Percentiles rank a stretch among this genome's conserved stretches.
phyloP scores from a whole-genome alignment of 2,888 invertebrate species.

The Cryptus armator region DNA sequence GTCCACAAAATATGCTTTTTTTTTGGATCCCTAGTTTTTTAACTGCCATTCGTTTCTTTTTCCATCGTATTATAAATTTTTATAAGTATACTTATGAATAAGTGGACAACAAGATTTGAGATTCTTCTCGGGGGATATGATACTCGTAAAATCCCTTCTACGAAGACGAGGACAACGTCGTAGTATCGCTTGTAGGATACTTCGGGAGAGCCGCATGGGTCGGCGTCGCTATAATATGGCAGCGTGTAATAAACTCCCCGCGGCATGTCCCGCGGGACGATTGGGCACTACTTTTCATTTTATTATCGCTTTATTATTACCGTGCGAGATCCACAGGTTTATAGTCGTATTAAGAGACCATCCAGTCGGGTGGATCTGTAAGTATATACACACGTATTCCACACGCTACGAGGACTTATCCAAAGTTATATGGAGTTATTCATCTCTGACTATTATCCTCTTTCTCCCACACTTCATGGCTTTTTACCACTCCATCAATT shows the following conservation, averaged over 20 bases:
- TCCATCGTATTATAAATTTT: slow-evolving; percentile 48
- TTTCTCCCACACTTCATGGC: slow-evolving; percentile 66
- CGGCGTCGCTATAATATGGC: slow-evolving; percentile 65
- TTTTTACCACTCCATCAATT: slow-evolving; percentile 82
- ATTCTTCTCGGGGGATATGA: slow-evolving; percentile 65
- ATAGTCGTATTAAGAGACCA: slow-evolving; percentile 79
- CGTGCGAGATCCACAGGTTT: slow-evolving; percentile 76
- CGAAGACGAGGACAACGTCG: slow-evolving; percentile 62
- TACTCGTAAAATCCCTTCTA: slow-evolving; percentile 67
- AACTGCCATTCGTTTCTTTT: slow-evolving; percentile 19
- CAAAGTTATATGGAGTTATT: slow-evolving; percentile 72
- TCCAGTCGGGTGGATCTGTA: slow-evolving; percentile 59
- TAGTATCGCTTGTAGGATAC: background rate
- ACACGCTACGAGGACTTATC: slow-evolving; percentile 42
- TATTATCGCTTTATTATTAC: slow-evolving; percentile 83
- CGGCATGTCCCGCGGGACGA: slow-evolving; percentile 77
- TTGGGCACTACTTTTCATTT: slow-evolving; percentile 80
- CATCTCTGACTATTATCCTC: slow-evolving; percentile 72
- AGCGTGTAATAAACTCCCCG: slow-evolving; percentile 80
- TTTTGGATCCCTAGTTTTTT: slow-evolving; percentile 37
- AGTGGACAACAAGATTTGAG: slow-evolving; percentile 68
- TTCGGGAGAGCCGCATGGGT: slow-evolving; percentile 10
- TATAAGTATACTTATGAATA: slow-evolving; percentile 66
- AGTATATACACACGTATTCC: slow-evolving; percentile 63
- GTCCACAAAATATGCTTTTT: background rate